Evolutionary conservation across 2,113 vertebrate genomes (phyloP), one percentile per base, ranked within the genome.

Genomic region (Athene cunicularia): DNA sequence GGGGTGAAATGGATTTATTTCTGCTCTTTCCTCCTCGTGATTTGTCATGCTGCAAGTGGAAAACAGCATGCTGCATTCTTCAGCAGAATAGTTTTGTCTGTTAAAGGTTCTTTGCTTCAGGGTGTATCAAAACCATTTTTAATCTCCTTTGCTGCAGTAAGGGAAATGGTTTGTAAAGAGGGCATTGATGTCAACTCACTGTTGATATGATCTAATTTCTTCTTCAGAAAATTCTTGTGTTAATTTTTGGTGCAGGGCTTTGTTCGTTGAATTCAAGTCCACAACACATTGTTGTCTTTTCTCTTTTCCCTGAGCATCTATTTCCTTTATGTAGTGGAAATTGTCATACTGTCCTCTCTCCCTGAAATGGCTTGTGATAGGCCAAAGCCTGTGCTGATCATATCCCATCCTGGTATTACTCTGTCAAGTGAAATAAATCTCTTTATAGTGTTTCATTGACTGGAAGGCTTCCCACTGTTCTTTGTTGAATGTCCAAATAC

Each of bases 21-120:
- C 77, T 91, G 53, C 59, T 85, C 49, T 95, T 39, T 81, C 76
- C 11, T 94, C 39, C 63, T 92, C 86, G 76, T 85, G 64, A 72
- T 87, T 95, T 95, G 84, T 95, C 53, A n/a, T 81, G 77, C 84
- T 85, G 80, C 62, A 85, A 35, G 84, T 72, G 41, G 86, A 45
- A 93, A 86, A 76, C 77, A 82, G 86, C 80, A 35, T 16, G 5
- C 53, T 82, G 62, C 66, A 14, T 95, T 95, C 86, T 96, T 85
- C 80, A 95, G 66, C 77, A 90, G 63, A 87, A 67, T 86, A 79
- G 73, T 84, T 88, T 60, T 0, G 3, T 87, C 80, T 87, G 45
- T 86, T 70, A 70, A 64, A 93, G 71, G 49, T 75, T 85, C 70
- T 94, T 90, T 88, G 77, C 90, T 88, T 90, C 86, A 47, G 76